Conservation (phyloP, 2,888 invertebrate species). For the Nesidiocoris tenuis region DNA sequence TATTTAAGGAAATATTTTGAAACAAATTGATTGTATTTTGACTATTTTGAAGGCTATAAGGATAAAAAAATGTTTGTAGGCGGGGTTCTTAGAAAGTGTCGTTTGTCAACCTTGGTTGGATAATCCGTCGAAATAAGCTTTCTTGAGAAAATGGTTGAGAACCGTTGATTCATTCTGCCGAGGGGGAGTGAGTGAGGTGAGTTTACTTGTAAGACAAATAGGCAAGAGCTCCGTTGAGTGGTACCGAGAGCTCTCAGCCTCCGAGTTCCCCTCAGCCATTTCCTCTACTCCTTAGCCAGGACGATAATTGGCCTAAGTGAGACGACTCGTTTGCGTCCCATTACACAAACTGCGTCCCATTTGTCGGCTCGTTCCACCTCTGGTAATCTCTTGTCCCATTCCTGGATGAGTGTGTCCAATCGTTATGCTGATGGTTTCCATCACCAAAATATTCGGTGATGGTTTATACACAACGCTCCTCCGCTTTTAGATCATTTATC, state of each 20-base stretch:
- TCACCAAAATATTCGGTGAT: too few relatives aligned
- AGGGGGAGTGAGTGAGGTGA: too few relatives aligned
- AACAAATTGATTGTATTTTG: too few relatives aligned
- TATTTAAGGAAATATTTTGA: too few relatives aligned
- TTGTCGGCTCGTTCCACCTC: slow-evolving; percentile 8
- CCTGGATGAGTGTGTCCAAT: slow-evolving; percentile 20
- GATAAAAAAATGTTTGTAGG: too few relatives aligned
- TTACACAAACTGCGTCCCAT: slow-evolving; percentile 22
- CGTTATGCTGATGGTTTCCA: slow-evolving; percentile 14
- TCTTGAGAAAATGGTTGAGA: background rate
- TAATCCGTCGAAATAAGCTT: slow-evolving; percentile 23
- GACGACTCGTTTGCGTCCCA: slow-evolving; percentile 19
- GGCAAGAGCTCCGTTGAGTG: background rate
- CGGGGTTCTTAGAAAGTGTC: too few relatives aligned
- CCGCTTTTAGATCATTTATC: too few relatives aligned
- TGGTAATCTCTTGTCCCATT: background rate
- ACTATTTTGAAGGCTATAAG: too few relatives aligned
- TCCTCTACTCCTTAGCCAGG: background rate
- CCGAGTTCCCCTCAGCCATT: background rate
- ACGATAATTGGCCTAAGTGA: slow-evolving; percentile 23
- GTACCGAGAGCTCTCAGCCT: background rate
- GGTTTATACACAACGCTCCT: too few relatives aligned
- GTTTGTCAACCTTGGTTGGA: too few relatives aligned
- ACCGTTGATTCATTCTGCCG: too few relatives aligned
- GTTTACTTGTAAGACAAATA: background rate